phyloP scores from a whole-genome alignment of 2,888 invertebrate genomes.

The Drosophila setosimentum region DNA sequence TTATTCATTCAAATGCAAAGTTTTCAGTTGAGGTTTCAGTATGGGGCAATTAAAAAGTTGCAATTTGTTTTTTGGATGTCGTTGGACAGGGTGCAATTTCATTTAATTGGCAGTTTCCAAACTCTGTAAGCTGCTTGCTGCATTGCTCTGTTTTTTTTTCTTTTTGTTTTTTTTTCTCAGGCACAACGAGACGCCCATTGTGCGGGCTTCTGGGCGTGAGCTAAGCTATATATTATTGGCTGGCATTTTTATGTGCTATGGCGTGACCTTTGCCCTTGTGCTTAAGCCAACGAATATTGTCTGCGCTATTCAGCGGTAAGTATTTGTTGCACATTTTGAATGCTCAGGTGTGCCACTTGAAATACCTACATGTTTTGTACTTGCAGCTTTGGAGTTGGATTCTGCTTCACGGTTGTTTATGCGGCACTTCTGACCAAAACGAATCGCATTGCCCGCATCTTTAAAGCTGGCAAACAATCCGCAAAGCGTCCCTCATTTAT shows the following conservation, averaged over 20 bases:
- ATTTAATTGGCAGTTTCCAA: slow-evolving; percentile 37
- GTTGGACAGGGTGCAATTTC: slow-evolving; percentile 25
- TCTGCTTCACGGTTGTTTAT: slow-evolving; percentile 98
- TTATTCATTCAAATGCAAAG: slow-evolving; percentile 2
- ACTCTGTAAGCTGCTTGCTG: slow-evolving; percentile 1
- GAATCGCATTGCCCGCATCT: slow-evolving; percentile 97
- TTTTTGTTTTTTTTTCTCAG: slow-evolving; percentile 70
- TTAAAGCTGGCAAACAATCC: slow-evolving; percentile 98
- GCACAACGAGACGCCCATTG: slow-evolving; percentile 97
- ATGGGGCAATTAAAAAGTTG: slow-evolving; percentile 49
- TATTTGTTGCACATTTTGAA: slow-evolving; percentile 76
- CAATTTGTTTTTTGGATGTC: slow-evolving; percentile 1
- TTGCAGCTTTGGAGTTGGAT: slow-evolving; percentile 93
- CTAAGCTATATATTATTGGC: slow-evolving; percentile 95
- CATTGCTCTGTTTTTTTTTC: background rate
- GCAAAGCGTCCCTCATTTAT: slow-evolving; percentile 97
- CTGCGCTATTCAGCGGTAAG: slow-evolving; percentile 96
- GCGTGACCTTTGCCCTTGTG: slow-evolving; percentile 96
- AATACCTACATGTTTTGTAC: background rate
- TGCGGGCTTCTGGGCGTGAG: slow-evolving; percentile 97
- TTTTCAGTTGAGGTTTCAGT: background rate
- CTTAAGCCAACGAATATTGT: slow-evolving; percentile 94
- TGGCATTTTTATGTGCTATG: slow-evolving; percentile 96
- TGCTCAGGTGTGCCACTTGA: background rate
- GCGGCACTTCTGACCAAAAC: slow-evolving; percentile 98